These are phyloP conservation scores for Platichthys flesus DNA, from an alignment of 2,113 vertebrate species.

Conservation along the genomic window DNA sequence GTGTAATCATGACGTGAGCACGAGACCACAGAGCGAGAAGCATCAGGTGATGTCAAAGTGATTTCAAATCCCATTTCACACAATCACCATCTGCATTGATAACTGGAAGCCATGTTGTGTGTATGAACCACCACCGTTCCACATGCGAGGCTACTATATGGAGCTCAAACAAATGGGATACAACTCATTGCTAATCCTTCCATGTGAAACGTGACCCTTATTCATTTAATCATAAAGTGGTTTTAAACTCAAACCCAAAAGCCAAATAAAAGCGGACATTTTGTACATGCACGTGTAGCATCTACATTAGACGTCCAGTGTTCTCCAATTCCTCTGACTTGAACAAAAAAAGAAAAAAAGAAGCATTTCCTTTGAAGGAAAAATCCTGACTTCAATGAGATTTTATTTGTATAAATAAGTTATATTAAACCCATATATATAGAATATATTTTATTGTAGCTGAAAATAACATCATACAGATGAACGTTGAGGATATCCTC, in stretches of 20 bases:
- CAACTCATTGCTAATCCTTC: conserved; percentile 11
- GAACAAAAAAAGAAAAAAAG: too few relatives aligned
- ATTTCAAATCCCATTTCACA: conserved; percentile 47
- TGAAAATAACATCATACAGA: too few relatives aligned
- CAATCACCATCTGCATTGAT: conserved; percentile 9
- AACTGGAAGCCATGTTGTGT: conserved; percentile 29
- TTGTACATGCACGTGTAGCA: background rate
- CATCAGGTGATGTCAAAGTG: conserved; percentile 32
- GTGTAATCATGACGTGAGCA: conserved; percentile 43
- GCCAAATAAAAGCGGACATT: background rate
- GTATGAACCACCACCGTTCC: conserved; percentile 1
- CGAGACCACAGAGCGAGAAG: conserved; percentile 34
- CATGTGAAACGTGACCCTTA: background rate
- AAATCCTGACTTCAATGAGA: background rate
- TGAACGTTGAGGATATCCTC: too few relatives aligned
- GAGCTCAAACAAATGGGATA: background rate
- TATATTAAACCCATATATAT: background rate
- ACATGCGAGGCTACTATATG: background rate
- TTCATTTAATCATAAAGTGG: conserved; percentile 7
- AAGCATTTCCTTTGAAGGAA: background rate
- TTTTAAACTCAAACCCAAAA: conserved; percentile 5
- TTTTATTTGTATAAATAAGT: conserved; percentile 5
- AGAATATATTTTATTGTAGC: too few relatives aligned
- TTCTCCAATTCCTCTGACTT: background rate
- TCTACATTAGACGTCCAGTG: background rate